These are phyloP conservation scores for Melanaphis sacchari DNA, from an alignment of 1,140 invertebrate species.

Conservation along the genomic window DNA sequence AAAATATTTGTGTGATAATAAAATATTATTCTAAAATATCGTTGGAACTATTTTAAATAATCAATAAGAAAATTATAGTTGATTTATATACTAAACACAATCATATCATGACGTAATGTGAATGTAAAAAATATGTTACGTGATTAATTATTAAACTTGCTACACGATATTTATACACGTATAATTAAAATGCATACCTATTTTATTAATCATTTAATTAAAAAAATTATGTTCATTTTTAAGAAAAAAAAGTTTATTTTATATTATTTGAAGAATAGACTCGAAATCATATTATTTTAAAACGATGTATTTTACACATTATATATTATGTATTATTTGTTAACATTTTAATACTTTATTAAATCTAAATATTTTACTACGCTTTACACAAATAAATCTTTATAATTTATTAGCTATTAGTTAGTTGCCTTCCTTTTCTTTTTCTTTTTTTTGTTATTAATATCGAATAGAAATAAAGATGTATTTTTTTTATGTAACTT, in stretches of 20 bases:
- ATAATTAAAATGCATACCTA: not conserved
- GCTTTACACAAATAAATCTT: not conserved
- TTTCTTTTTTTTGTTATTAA: too few species aligned
- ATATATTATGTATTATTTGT: too few species aligned
- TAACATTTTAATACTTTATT: too few species aligned
- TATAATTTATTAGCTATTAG: too few species aligned
- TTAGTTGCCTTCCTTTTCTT: too few species aligned
- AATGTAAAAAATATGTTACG: not conserved
- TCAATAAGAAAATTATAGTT: not conserved
- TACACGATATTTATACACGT: not conserved
- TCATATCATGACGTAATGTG: not conserved
- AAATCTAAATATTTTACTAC: not conserved
- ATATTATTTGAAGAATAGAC: too few species aligned
- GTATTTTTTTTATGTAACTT: too few species aligned
- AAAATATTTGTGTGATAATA: not conserved
- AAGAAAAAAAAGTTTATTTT: not conserved
- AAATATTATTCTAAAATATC: not conserved
- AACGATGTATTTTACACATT: not conserved
- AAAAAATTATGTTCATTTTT: not conserved
- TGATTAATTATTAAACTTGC: not conserved
- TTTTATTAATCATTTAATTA: not conserved
- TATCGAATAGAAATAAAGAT: too few species aligned
- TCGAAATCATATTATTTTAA: not conserved
- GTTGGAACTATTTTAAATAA: not conserved
- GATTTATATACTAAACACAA: not conserved